Conservation (phyloP, 2,888 invertebrate species). For the Drosophila suboccidentalis region DNA sequence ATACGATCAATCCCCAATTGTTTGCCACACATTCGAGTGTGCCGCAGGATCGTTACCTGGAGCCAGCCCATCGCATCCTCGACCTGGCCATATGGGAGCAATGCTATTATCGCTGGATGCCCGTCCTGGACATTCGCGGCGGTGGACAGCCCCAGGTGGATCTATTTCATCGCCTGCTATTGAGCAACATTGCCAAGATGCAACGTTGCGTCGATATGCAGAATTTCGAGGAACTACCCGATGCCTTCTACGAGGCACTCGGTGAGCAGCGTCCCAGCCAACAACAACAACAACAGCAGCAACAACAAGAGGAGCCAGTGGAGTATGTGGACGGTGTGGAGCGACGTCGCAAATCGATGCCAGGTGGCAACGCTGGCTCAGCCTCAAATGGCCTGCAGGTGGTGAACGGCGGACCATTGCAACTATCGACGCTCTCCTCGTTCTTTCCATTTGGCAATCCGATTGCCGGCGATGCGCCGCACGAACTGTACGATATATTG, state of each 20-base stretch:
- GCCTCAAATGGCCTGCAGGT: slow-evolving; percentile 40
- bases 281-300: neutral
- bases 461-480: slow-evolving; percentile 82
- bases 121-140: slow-evolving; percentile 89
- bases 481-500: slow-evolving; percentile 84
- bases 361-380: neutral
- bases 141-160: slow-evolving; percentile 85
- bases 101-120: slow-evolving; percentile 96
- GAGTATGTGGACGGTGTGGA: slow-evolving; percentile 83
- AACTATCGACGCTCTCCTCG: slow-evolving; percentile 84
- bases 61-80: slow-evolving; percentile 87
- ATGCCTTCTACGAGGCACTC: slow-evolving; percentile 74
- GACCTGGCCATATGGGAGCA: slow-evolving; percentile 93
- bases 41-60: slow-evolving; percentile 85
- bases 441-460: slow-evolving; percentile 85
- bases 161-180: slow-evolving; percentile 84
- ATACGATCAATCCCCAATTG: slow-evolving; percentile 82
- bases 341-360: slow-evolving; percentile 68
- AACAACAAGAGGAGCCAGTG: slow-evolving; percentile 39
- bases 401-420: slow-evolving; percentile 51
- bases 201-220: slow-evolving; percentile 85
- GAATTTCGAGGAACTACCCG: slow-evolving; percentile 84
- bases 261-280: slow-evolving; percentile 63
- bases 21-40: slow-evolving; percentile 83
- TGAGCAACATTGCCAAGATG: slow-evolving; percentile 84